Base-by-base conservation (phyloP, 1,140 invertebrate species). In the Brachystomella parvula region DNA sequence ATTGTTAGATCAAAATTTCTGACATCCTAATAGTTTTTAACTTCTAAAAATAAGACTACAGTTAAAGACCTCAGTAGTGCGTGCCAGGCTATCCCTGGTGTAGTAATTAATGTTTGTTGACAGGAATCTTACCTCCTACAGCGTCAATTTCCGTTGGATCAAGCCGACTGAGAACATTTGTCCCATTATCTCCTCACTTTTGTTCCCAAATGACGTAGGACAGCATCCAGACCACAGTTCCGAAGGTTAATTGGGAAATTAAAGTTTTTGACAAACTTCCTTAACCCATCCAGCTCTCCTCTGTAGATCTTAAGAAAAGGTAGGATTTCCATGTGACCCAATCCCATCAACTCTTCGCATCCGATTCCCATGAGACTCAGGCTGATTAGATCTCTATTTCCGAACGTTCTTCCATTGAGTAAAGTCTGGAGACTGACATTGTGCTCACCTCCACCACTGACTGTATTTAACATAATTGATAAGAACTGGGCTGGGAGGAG, bases 361-460 rank as follows among this genome's bases (percentile, higher is more conserved):
- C 31, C 63, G 0, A 73, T 21, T 61, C 72, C 72, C 31, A 71
- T 53, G 30, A 73, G 59, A 6, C 67, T 63, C 2, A 69, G 62
- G 28, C 69, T 62, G 49, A 71, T 32, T 39, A 67, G 64, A 62
- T 71, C 26, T 2, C 61, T 47, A 2, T 62, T 33, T 19, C 69
- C 72, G 26, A 70, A 6, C 0, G 67, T 35, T 47, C 31, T 64
- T 60, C 66, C 29, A n/a, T 67, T 67, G 2, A 70, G 47, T 24
- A 73, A 59, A 57, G 68, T 67, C 33, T 65, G 57, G 0, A 67
- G 64, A 3, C 57, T 71, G 63, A 66, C 68, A 33, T 47, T 47
- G 3, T 29, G 47, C 15, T 58, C 9, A 31, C 70, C 44, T 1
- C 47, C 30, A 56, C 31, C 61, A 33, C 65, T 24, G 3, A 70